phyloP scores from a whole-genome alignment of 2,888 invertebrate species.

The Laspeyria flexula region DNA sequence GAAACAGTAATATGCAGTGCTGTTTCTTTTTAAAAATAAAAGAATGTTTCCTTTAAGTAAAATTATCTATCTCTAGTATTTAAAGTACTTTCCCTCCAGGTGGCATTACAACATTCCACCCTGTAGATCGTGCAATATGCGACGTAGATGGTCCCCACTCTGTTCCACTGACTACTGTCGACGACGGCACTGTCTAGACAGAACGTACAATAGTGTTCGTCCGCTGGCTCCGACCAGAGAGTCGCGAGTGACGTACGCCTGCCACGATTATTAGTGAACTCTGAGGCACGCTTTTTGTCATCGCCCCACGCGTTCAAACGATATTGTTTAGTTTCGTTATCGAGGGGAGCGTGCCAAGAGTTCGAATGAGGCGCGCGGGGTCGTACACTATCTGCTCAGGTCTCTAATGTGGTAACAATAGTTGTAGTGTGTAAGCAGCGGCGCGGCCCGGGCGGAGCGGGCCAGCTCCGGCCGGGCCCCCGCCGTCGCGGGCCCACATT shows the following conservation, averaged over 20 bases:
- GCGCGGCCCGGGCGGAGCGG: constrained; percentile 25
- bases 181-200: too few species aligned
- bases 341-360: neutral
- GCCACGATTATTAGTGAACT: neutral
- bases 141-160: too few species aligned
- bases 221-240: neutral
- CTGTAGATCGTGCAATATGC: too few species aligned
- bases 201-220: neutral
- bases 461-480: constrained; percentile 40
- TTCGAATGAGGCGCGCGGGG: neutral
- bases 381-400: constrained; percentile 1
- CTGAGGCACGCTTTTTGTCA: neutral
- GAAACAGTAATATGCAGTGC: too few species aligned
- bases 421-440: constrained; percentile 24
- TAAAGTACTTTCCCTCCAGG: too few species aligned
- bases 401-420: constrained; percentile 9
- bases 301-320: too few species aligned
- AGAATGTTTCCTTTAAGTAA: too few species aligned
- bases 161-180: too few species aligned
- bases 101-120: too few species aligned
- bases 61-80: too few species aligned
- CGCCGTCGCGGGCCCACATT: constrained; percentile 57
- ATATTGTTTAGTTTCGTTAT: too few species aligned
- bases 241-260: neutral
- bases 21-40: too few species aligned